Conservation (phyloP, 2,113 vertebrate species). For the Mastomys coucha region DNA sequence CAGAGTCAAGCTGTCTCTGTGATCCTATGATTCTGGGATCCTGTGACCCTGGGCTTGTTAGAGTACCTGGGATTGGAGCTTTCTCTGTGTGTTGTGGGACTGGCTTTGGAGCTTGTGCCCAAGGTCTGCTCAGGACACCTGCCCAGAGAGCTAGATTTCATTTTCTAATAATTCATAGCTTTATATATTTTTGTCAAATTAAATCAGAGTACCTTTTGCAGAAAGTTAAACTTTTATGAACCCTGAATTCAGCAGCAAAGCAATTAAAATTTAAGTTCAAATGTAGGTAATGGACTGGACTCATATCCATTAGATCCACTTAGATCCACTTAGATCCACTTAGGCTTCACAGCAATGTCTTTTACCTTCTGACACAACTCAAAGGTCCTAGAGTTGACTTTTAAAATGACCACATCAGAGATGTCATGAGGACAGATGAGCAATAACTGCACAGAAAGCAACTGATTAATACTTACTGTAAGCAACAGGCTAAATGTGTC, state of each 20-base stretch:
- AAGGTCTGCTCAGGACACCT: too few relatives aligned
- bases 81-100: too few relatives aligned
- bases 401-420: background rate
- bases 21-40: too few relatives aligned
- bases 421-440: background rate
- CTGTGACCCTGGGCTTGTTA: too few relatives aligned
- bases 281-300: background rate
- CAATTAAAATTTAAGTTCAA: background rate
- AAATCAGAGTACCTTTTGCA: slow-evolving; percentile 15
- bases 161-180: slow-evolving; percentile 48
- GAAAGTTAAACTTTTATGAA: background rate
- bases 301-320: background rate
- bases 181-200: slow-evolving; percentile 7
- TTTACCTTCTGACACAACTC: background rate
- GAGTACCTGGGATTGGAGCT: too few relatives aligned
- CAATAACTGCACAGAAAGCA: background rate
- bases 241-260: background rate
- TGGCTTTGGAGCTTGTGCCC: too few relatives aligned
- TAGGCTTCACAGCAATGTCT: background rate
- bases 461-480: background rate
- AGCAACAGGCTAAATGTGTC: background rate
- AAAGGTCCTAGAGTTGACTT: background rate
- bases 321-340: too few relatives aligned
- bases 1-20: too few relatives aligned
- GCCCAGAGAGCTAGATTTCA: too few relatives aligned